A percentile compares a stretch with the other conserved stretches of the same genome.
Evolutionary conservation across 2,888 invertebrate species (phyloP).

Genomic region (Synergus umbraculus): DNA sequence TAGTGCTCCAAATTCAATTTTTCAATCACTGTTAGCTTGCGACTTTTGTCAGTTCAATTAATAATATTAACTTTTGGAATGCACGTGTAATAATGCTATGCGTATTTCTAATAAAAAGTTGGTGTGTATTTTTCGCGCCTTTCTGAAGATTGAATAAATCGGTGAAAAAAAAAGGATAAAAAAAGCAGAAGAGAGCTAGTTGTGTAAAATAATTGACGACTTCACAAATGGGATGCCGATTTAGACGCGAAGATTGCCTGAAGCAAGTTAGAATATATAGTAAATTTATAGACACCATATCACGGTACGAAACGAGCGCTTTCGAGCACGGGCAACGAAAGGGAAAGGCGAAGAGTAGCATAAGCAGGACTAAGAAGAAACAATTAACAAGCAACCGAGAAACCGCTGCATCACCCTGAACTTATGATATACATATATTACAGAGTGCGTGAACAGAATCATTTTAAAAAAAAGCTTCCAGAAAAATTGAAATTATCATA

Average conservation of each 20-base stretch:
- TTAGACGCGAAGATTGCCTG: slow-evolving; percentile 68
- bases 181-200: slow-evolving; percentile 64
- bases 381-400: neutral
- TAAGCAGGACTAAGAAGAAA: neutral
- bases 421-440: neutral
- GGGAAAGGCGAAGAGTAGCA: slow-evolving; percentile 27
- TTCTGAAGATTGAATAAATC: slow-evolving; percentile 45
- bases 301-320: slow-evolving; percentile 40
- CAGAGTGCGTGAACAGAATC: neutral
- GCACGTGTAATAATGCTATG: no score
- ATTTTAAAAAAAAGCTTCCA: no score
- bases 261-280: slow-evolving; percentile 44
- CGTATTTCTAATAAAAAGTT: neutral
- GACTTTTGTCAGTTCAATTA: no score
- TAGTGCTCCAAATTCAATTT: no score
- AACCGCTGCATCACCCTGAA: neutral
- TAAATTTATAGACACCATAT: slow-evolving; percentile 43
- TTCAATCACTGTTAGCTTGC: no score
- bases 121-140: neutral
- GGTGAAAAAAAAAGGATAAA: slow-evolving; percentile 48
- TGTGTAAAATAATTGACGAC: slow-evolving; percentile 76
- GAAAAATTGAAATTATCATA: no score
- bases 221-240: slow-evolving; percentile 71
- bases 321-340: slow-evolving; percentile 38
- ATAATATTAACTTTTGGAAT: no score